Conservation (phyloP, 2,888 invertebrate genomes). For the Aradus depressus region DNA sequence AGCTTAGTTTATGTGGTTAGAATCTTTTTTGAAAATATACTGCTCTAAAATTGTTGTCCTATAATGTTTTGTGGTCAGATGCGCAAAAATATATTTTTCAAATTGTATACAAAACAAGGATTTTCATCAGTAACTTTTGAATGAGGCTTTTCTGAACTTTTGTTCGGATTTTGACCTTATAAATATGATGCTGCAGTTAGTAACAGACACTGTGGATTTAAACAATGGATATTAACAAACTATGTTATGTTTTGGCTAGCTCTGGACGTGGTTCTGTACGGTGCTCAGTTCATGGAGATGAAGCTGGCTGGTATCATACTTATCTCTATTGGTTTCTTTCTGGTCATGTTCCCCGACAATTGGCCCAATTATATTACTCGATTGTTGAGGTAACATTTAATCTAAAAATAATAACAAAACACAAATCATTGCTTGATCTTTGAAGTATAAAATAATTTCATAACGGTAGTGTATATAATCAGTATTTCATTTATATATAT, state of each 20-base stretch:
- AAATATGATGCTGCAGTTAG: background rate
- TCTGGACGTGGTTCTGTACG: conserved; percentile 73
- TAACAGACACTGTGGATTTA: background rate
- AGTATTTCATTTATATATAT: conserved; percentile 22
- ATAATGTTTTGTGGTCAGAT: too few relatives aligned
- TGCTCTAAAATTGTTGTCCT: too few relatives aligned
- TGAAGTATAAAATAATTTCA: conserved; percentile 1
- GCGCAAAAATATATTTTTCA: too few relatives aligned
- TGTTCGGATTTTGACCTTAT: too few relatives aligned
- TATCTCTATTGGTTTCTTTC: conserved; percentile 80
- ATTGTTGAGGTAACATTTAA: conserved; percentile 58
- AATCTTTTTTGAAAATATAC: too few relatives aligned
- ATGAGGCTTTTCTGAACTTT: too few relatives aligned
- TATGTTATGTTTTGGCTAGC: conserved; percentile 43
- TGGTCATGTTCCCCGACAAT: conserved; percentile 91
- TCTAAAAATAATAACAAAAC: conserved; percentile 13
- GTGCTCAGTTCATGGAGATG: conserved; percentile 84
- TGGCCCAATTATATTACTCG: conserved; percentile 92
- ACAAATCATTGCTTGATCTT: conserved; percentile 4
- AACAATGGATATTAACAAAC: background rate
- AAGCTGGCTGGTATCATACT: conserved; percentile 87
- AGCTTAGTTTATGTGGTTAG: too few relatives aligned
- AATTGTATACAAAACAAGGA: too few relatives aligned
- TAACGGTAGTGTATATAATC: conserved; percentile 10
- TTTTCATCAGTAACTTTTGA: too few relatives aligned